These are phyloP conservation scores for Meleagris gallopavo DNA, from an alignment of 2,113 vertebrate genomes.

Conservation along the genomic window DNA sequence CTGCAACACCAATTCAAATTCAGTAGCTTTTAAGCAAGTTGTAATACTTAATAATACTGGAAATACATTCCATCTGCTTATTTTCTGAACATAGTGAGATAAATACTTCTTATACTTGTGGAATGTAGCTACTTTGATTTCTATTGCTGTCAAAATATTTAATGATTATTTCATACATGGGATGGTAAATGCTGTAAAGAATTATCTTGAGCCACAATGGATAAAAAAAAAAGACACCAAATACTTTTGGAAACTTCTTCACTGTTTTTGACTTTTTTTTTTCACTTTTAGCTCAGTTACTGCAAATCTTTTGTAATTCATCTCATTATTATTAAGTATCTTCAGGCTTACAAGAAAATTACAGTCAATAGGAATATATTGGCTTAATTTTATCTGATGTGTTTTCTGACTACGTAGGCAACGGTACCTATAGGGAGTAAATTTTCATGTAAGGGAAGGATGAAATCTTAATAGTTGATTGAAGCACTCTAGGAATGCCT, in stretches of 20 bases:
- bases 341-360: constrained; percentile 12
- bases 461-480: constrained; percentile 36
- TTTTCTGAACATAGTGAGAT: constrained; percentile 52
- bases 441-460: constrained; percentile 38
- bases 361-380: neutral
- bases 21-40: constrained; percentile 71
- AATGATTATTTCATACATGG: constrained; percentile 46
- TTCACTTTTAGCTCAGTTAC: constrained; percentile 30
- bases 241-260: constrained; percentile 56
- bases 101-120: constrained; percentile 65
- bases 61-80: constrained; percentile 66
- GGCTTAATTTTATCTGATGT: constrained; percentile 29
- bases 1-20: constrained; percentile 44
- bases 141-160: constrained; percentile 50
- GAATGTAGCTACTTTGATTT: constrained; percentile 64
- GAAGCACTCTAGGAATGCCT: constrained; percentile 21
- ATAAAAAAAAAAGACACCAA: constrained; percentile 43
- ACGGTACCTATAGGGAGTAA: constrained; percentile 9
- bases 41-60: constrained; percentile 59
- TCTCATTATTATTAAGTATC: constrained; percentile 21
- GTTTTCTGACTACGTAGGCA: constrained; percentile 50
- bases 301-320: neutral
- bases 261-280: constrained; percentile 14
- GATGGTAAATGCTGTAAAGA: constrained; percentile 53
- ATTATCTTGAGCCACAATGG: constrained; percentile 10